Conservation (phyloP, 2,113 vertebrate species). For the Agelaius tricolor region DNA sequence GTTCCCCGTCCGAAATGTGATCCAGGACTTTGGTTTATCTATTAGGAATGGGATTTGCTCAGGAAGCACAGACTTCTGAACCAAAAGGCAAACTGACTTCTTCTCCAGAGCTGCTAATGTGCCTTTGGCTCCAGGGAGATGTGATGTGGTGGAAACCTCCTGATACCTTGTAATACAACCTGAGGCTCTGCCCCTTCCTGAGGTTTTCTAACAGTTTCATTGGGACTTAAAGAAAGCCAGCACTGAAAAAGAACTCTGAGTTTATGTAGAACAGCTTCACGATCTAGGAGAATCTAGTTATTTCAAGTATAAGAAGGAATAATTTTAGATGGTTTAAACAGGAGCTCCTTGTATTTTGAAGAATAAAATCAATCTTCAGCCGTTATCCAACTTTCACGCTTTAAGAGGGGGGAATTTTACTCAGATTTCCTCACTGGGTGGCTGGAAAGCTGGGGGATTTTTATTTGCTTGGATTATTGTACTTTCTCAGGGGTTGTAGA, state of each 20-base stretch:
- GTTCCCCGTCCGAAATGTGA: accelerated
- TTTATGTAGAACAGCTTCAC: neutral
- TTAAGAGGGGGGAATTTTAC: neutral
- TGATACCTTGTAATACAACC: neutral
- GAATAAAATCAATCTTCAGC: neutral
- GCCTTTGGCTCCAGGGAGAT: neutral
- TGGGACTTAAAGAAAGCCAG: neutral
- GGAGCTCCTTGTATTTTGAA: neutral
- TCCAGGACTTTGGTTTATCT: neutral
- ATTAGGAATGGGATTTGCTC: neutral
- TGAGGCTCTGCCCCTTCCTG: neutral
- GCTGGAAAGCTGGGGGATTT: neutral
- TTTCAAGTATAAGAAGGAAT: neutral
- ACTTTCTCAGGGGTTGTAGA: neutral
- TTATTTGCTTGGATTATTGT: neutral
- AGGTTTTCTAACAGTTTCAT: neutral
- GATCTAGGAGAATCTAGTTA: neutral
- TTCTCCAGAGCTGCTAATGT: neutral
- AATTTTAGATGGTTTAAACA: neutral
- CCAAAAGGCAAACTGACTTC: neutral
- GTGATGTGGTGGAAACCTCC: neutral
- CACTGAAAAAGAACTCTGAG: neutral
- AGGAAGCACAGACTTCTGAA: neutral
- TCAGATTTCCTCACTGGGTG: neutral
- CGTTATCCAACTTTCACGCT: accelerated